Base-by-base conservation (phyloP, 1,140 invertebrate genomes). In the Chrysomallon squamiferum region DNA sequence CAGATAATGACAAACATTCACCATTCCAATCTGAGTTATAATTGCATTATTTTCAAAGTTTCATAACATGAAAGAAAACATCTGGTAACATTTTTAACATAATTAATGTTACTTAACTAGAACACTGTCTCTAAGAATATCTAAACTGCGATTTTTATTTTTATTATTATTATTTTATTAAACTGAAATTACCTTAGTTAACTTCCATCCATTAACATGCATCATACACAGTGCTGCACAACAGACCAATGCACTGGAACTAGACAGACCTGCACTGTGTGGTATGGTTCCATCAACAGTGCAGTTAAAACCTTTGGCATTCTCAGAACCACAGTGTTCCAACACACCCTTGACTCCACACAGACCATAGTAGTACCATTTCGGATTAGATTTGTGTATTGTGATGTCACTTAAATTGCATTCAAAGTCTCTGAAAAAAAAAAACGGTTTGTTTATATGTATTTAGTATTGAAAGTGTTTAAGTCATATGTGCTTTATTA, bases 211-310 rank as follows among this genome's bases (percentile, higher is more conserved):
- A 86, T 93, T 91, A n/a, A 90, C 89, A 73, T 91, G 85, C n/a
- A 92, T 85, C 41, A 92, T 92, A n/a, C 92, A 89, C 22, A 99
- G 84, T 33, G 94, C 92, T 11, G 95, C 91, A 49, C 95, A 93
- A 79, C 95, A 96, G 3, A 99, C 97, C 41, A 99, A 86, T 22
- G 97, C 97, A 85, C 95, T 98, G 2, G 97, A 99, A 82, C 95
- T 98, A 0, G 96, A 99, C 7, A 99, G 88, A 6, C 98, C 98
- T 32, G 97, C 93, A 76, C 93, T 92, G 11, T 91, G 90, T 2
- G 96, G 96, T 72, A 99, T 91, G 68, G 89, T 92, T 30, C 97
- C 96, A 84, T 90, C 90, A 9, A 99, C 90, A 52, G 90, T 88
- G 52, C 95, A 86, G 58, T 90, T 85, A 74, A 98, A 86, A 33